Percentiles rank a stretch among this genome's conserved stretches.
phyloP scores from a whole-genome alignment of 2,113 vertebrate species.

The Anser cygnoides region DNA sequence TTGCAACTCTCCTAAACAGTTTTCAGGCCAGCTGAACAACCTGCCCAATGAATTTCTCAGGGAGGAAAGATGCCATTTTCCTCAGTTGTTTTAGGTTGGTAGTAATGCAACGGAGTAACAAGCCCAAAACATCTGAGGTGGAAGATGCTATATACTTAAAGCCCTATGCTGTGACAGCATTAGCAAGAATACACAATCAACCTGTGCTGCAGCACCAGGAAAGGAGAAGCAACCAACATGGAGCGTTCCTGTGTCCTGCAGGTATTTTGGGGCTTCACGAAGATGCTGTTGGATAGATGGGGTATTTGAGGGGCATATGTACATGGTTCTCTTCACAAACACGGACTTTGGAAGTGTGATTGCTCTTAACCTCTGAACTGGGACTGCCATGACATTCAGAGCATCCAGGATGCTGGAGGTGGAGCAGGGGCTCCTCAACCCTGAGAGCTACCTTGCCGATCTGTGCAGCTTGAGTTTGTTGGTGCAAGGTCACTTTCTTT shows the following conservation, averaged over 20 bases:
- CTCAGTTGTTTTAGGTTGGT: background rate
- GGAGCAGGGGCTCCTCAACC: background rate
- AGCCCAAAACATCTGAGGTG: background rate
- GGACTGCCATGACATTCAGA: no score
- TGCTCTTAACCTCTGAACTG: fast-evolving
- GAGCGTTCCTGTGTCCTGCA: background rate
- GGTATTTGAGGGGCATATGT: fast-evolving
- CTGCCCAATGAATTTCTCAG: background rate
- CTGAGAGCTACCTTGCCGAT: fast-evolving
- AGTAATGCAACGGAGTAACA: background rate
- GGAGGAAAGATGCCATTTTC: background rate
- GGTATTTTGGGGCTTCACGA: background rate
- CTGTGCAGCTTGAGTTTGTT: background rate
- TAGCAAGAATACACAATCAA: background rate
- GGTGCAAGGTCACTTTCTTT: fast-evolving
- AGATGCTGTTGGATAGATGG: background rate
- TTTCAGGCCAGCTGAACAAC: background rate
- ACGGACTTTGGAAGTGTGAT: fast-evolving
- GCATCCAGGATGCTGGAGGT: background rate
- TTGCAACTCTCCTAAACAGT: background rate
- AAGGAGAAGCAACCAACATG: background rate
- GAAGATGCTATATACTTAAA: background rate
- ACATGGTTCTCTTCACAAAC: background rate
- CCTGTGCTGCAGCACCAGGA: background rate
- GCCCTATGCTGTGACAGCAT: background rate